Conservation (phyloP, 2,113 vertebrate genomes). For the Phasianus colchicus region DNA sequence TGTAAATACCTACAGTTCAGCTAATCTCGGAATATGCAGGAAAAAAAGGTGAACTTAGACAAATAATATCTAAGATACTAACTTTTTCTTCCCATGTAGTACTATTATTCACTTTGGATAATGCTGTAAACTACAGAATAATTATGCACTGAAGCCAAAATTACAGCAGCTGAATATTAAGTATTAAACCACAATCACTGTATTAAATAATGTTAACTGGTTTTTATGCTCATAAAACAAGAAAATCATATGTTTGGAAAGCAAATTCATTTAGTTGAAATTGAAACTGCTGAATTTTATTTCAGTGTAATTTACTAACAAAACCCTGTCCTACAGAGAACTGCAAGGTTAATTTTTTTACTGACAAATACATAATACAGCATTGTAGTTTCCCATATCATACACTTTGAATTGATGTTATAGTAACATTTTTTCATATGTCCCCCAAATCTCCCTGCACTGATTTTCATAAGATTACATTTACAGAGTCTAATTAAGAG, state of each 20-base stretch:
- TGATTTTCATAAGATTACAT: background rate
- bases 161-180: background rate
- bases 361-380: background rate
- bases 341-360: background rate
- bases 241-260: background rate
- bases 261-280: background rate
- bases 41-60: background rate
- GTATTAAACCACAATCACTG: background rate
- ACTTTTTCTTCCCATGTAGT: background rate
- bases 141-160: background rate
- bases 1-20: background rate
- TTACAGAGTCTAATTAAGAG: background rate
- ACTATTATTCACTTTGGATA: background rate
- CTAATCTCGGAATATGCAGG: background rate
- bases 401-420: background rate
- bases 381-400: background rate
- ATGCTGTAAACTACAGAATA: background rate
- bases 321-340: background rate
- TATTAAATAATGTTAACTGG: background rate
- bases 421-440: background rate
- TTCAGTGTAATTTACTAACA: background rate
- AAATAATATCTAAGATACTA: background rate
- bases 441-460: background rate
- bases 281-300: background rate
- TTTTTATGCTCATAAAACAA: background rate